Percentiles rank a stretch among this genome's conserved stretches.
phyloP scores from a whole-genome alignment of 2,888 invertebrate genomes.

The Agonopterix alstromeriana region DNA sequence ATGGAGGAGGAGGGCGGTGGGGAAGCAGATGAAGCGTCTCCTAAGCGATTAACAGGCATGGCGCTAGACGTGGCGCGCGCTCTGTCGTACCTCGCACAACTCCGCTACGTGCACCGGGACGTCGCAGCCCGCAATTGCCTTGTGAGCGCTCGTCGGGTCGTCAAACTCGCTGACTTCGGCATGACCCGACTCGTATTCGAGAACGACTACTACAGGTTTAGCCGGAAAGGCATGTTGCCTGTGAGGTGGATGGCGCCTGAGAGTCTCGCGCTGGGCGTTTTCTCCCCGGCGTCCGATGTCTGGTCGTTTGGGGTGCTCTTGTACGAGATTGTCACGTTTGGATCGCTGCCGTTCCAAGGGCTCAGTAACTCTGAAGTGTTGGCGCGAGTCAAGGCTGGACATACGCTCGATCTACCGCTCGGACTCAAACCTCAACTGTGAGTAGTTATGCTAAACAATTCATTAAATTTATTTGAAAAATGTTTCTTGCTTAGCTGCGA shows the following conservation, averaged over 20 bases:
- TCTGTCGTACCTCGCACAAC: conserved; percentile 87
- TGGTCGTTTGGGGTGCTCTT: conserved; percentile 94
- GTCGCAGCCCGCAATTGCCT: conserved; percentile 88
- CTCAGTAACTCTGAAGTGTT: conserved; percentile 90
- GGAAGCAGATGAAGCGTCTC: conserved; percentile 86
- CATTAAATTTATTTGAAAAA: not conserved
- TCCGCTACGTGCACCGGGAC: conserved; percentile 94
- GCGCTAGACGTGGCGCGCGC: conserved; percentile 92
- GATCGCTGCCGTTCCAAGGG: conserved; percentile 93
- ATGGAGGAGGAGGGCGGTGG: conserved; percentile 80
- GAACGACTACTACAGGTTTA: conserved; percentile 93
- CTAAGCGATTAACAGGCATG: conserved; percentile 88
- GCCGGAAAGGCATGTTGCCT: conserved; percentile 90
- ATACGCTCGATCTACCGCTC: conserved; percentile 83
- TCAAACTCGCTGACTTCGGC: conserved; percentile 93
- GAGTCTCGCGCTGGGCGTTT: conserved; percentile 87
- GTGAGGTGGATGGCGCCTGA: conserved; percentile 97
- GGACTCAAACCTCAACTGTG: conserved; percentile 88
- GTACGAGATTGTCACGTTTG: conserved; percentile 93
- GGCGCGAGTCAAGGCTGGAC: conserved; percentile 86
- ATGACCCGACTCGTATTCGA: conserved; percentile 94
- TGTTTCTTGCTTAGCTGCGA: not conserved
- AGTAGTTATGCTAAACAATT: conserved; percentile 50
- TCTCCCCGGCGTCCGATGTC: conserved; percentile 91
- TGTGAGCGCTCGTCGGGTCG: conserved; percentile 82